phyloP scores from a whole-genome alignment of 2,888 invertebrate genomes.

The Cybosia mesomella region DNA sequence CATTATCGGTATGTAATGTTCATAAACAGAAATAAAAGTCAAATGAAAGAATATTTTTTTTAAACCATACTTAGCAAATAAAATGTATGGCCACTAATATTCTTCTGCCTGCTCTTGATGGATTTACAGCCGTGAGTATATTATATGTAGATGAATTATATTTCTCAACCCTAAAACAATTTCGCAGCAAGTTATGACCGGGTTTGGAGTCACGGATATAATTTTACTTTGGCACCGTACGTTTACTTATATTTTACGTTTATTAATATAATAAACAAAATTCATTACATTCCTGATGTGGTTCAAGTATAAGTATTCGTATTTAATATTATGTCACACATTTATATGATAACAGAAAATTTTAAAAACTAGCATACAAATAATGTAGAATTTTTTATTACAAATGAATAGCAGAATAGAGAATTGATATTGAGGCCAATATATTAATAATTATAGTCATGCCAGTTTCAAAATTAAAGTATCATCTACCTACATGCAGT shows the following conservation, averaged over 20 bases:
- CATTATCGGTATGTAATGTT: conserved; percentile 4
- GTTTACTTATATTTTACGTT: too few species aligned
- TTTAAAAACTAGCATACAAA: conserved; percentile 5
- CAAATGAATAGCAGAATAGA: conserved; percentile 26
- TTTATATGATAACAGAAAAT: not conserved
- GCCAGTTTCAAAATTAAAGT: conserved; percentile 32
- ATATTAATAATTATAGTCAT: conserved; percentile 30
- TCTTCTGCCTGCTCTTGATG: too few species aligned
- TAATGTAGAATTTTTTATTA: conserved; percentile 32
- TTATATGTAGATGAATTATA: not conserved
- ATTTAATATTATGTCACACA: conserved; percentile 1
- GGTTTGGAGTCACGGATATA: not conserved
- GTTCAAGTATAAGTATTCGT: conserved; percentile 6
- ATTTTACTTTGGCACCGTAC: not conserved
- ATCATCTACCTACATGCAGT: conserved; percentile 40
- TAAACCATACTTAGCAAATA: not conserved
- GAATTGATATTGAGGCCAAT: conserved; percentile 26
- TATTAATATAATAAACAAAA: too few species aligned
- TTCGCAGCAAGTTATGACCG: not conserved
- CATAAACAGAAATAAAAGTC: not conserved
- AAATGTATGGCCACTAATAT: not conserved
- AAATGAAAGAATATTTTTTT: not conserved
- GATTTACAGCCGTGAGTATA: not conserved
- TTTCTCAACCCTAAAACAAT: not conserved
- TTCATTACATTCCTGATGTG: not conserved